Evolutionary conservation across 35 echinoderm and acorn worm species (phyloP).

Genomic region (Diadema setosum): DNA sequence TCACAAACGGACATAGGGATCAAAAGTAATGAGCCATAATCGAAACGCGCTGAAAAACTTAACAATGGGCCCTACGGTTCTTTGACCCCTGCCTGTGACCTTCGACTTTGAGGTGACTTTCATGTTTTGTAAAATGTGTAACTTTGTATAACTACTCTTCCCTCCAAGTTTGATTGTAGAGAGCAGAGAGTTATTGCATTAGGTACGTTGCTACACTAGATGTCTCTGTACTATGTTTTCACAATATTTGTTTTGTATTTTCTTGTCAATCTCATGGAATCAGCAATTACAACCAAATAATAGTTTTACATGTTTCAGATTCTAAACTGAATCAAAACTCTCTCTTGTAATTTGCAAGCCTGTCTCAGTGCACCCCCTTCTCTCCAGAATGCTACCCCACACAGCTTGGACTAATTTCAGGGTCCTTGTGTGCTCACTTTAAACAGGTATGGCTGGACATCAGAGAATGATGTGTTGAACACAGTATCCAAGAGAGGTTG

Average conservation of each 20-base stretch:
- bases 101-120: no score
- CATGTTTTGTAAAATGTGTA: no score
- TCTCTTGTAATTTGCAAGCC: background rate
- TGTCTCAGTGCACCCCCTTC: background rate
- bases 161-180: no score
- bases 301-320: background rate
- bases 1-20: no score
- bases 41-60: no score
- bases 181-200: no score
- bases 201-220: no score
- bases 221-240: no score
- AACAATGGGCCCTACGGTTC: no score
- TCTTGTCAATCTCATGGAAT: background rate
- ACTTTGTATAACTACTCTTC: no score
- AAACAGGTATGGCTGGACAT: conserved; percentile 94
- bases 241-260: background rate
- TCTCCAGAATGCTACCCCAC: background rate
- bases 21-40: no score
- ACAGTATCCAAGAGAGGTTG: conserved; percentile 89
- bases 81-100: no score
- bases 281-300: background rate
- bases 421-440: conserved; percentile 51
- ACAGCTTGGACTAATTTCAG: background rate
- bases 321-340: background rate
- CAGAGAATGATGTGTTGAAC: conserved; percentile 71